Base-by-base conservation (phyloP, 2,113 vertebrate species). In the Jacana jacana region DNA sequence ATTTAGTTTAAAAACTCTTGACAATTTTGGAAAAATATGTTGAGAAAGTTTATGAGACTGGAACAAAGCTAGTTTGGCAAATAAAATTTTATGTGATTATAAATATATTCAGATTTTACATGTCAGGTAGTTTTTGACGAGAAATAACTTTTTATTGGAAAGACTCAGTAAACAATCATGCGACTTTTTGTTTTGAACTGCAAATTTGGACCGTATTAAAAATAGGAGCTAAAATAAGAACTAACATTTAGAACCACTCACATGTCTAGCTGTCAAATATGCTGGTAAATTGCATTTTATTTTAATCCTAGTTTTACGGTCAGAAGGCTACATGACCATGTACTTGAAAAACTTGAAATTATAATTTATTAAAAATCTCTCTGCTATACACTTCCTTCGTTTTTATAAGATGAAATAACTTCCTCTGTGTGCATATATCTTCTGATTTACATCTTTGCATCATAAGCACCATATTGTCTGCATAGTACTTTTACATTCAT, bases 1-100 rank as follows among this genome's bases (percentile, higher is more conserved):
- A 28, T 72, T 80, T 73, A 48, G 31, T 27, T 81, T 71, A 96
- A 96, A 81, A 95, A 88, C 94, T 89, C 14, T 65, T 63, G 60
- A 35, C 30, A 18, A 6, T 58, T 27, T 49, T 58, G 9, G 42
- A 72, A 61, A 93, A 65, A 51, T 46, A 76, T 42, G 17, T 20
- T 18, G 23, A 44, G 28, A 89, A 87, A 2, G 3, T 42, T 87
- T 37, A 88, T 63, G 37, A 91, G 19, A 71, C 1, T 52, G 23
- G 42, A 93, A 55, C 24, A 80, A 23, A 75, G 2, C 2, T 58
- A 44, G 8, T 89, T 93, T 66, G 7, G 10, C 31, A 85, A 57
- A 65, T 93, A 85, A 73, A n/a, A 76, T 65, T 25, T 14, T 44
- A 35, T 61, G 20, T 83, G 31, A 39, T 77, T 54, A 55, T 46